Evolutionary conservation across 2,797 vertebrate genomes (phyloP).

Genomic region (Buphagus erythrorhynchus): DNA sequence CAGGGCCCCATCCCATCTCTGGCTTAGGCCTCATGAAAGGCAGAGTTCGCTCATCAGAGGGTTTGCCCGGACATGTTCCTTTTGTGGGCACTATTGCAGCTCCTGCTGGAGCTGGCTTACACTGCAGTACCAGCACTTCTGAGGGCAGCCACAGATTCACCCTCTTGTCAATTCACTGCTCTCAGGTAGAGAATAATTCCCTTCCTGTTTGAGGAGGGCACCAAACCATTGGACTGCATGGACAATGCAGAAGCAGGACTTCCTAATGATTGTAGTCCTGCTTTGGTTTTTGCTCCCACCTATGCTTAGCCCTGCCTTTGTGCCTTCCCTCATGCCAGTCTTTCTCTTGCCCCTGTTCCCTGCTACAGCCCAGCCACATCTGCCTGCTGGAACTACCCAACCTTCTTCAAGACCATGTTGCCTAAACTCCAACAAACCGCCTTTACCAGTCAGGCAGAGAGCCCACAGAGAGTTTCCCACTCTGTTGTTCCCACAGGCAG

Average conservation of each 20-base stretch:
- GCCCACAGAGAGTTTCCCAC: not conserved
- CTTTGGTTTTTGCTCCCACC: not conserved
- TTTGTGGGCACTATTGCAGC: not conserved
- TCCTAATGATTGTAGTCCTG: not conserved
- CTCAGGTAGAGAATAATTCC: not conserved
- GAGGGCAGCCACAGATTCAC: not conserved
- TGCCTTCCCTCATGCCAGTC: not conserved
- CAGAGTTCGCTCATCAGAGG: not conserved
- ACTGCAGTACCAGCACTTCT: not conserved
- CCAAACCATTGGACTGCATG: not conserved
- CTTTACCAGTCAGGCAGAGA: not conserved
- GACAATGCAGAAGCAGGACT: not conserved
- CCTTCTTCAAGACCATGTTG: not conserved
- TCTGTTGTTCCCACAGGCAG: not conserved
- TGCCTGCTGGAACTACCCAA: not conserved
- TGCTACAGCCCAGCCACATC: not conserved
- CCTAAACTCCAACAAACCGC: not conserved
- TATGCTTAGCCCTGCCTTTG: not conserved
- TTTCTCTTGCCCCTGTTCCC: not conserved
- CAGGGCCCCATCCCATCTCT: not conserved
- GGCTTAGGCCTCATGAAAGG: not conserved
- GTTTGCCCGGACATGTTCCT: not conserved
- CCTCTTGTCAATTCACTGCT: not conserved
- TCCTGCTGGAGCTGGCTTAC: not conserved
- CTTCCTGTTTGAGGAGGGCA: not conserved